A percentile compares a stretch with the other conserved stretches of the same genome.
Evolutionary conservation across 2,113 vertebrate species (phyloP).

Genomic region (Capra hircus): DNA sequence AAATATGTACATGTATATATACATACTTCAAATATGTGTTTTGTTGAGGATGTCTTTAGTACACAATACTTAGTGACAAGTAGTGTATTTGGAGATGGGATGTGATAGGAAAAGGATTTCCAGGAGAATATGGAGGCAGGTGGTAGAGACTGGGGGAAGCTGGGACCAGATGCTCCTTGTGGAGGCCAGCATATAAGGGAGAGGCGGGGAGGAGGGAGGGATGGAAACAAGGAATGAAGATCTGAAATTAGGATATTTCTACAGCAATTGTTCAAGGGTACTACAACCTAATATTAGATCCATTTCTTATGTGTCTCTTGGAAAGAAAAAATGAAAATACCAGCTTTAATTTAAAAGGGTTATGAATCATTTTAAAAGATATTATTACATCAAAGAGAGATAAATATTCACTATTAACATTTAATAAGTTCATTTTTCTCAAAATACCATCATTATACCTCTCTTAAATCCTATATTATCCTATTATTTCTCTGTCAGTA

Average conservation of each 20-base stretch:
- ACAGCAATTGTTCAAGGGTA: background rate
- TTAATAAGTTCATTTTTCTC: background rate
- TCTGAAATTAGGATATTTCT: background rate
- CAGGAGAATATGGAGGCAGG: background rate
- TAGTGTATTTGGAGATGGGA: background rate
- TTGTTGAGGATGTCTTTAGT: background rate
- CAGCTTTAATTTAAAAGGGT: background rate
- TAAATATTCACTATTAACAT: background rate
- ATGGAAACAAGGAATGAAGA: background rate
- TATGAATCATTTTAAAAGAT: background rate
- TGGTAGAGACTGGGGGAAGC: background rate
- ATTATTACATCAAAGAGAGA: background rate
- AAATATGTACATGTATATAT: background rate
- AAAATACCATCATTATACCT: background rate
- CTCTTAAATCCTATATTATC: background rate
- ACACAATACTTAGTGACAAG: background rate
- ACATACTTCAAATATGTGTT: background rate
- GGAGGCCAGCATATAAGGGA: background rate
- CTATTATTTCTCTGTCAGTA: background rate
- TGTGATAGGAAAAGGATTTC: background rate
- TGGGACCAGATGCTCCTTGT: background rate
- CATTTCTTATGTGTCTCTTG: background rate
- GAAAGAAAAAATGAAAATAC: background rate
- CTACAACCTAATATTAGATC: background rate
- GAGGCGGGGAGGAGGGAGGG: rapidly evolving